Percentiles rank a stretch among this genome's conserved stretches.
Conservation (phyloP, 2,888 invertebrate species). For the Xestobium rufovillosum region DNA sequence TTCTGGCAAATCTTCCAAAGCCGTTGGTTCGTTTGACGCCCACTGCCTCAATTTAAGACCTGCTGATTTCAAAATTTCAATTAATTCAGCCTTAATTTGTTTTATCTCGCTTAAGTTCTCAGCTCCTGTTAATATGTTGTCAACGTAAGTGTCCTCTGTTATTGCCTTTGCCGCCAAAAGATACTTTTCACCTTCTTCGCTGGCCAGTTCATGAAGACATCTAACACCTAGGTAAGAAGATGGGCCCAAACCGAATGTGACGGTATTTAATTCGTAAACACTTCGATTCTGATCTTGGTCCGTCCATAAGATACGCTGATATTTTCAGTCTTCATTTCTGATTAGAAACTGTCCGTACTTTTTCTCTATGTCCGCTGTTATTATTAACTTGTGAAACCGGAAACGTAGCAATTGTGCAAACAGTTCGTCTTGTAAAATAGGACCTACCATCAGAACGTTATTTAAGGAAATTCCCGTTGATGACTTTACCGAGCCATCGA, state of each 20-base stretch:
- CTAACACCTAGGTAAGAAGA: slow-evolving; percentile 4
- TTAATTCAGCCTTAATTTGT: slow-evolving; percentile 1
- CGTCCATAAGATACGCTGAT: slow-evolving; percentile 9
- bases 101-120: slow-evolving; percentile 5
- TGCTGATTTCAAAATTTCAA: slow-evolving; percentile 6
- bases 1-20: slow-evolving; percentile 4
- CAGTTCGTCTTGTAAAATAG: slow-evolving; percentile 3
- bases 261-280: slow-evolving; percentile 8
- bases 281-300: too few relatives aligned
- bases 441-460: slow-evolving; percentile 5
- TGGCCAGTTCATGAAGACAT: slow-evolving; percentile 6
- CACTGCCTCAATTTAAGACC: slow-evolving; percentile 11
- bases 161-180: slow-evolving; percentile 7
- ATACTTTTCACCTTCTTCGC: slow-evolving; percentile 5
- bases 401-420: slow-evolving; percentile 7
- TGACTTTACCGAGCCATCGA: slow-evolving; percentile 9
- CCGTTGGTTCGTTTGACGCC: slow-evolving; percentile 1
- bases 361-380: slow-evolving; percentile 9
- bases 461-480: slow-evolving; percentile 9
- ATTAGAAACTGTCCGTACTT: slow-evolving; percentile 8
- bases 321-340: slow-evolving; percentile 5
- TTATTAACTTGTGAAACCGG: background rate
- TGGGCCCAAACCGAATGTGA: slow-evolving; percentile 7
- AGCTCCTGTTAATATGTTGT: slow-evolving; percentile 8
- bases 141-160: slow-evolving; percentile 12